phyloP scores from a whole-genome alignment of 2,797 vertebrate species.

The Microhierax caerulescens region DNA sequence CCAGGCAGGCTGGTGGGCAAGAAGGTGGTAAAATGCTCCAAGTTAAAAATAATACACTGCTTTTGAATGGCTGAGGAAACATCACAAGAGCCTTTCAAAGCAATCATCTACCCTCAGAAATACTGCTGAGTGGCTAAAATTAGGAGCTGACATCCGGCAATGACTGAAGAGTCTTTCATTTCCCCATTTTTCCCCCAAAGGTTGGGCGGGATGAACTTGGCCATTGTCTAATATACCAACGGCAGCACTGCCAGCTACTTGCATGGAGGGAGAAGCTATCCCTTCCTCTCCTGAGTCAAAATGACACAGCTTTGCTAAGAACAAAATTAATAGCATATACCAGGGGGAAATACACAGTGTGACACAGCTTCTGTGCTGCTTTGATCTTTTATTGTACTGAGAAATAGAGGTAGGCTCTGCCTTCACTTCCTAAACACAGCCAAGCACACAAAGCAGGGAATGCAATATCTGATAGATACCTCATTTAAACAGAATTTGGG shows the following conservation, averaged over 20 bases:
- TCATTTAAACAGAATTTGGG: not conserved
- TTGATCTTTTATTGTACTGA: not conserved
- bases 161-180: not conserved
- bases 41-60: conserved; percentile 18
- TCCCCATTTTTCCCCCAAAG: not conserved
- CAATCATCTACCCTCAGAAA: conserved; percentile 1
- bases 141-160: not conserved
- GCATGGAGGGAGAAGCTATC: not conserved
- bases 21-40: conserved; percentile 9
- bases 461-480: not conserved
- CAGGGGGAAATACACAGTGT: not conserved
- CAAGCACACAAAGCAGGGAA: not conserved
- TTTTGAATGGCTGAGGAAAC: not conserved
- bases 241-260: not conserved
- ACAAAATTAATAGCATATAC: not conserved
- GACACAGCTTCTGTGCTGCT: not conserved
- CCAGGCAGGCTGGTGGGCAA: conserved; percentile 15
- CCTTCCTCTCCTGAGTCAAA: not conserved
- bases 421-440: not conserved
- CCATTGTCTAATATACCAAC: not conserved
- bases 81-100: not conserved
- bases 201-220: not conserved
- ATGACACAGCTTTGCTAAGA: not conserved
- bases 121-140: not conserved
- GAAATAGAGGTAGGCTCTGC: not conserved